Percentiles rank a stretch among this genome's conserved stretches.
These are phyloP conservation scores for Halcyon malimbica DNA, from an alignment of 2,113 vertebrate genomes.

Conservation along the genomic window DNA sequence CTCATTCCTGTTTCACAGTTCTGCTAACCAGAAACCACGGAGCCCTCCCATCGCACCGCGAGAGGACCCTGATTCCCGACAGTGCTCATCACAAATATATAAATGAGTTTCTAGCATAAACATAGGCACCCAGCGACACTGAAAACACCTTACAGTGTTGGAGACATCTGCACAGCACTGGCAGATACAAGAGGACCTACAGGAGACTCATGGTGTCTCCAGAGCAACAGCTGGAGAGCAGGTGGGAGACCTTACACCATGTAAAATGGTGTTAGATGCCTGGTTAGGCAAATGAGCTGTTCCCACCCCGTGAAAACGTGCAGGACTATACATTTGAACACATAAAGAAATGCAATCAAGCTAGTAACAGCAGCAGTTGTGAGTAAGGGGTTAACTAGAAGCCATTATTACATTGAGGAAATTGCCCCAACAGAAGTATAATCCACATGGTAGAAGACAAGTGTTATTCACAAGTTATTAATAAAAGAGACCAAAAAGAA, in stretches of 20 bases:
- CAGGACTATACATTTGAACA: neutral
- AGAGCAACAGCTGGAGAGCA: neutral
- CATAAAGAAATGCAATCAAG: neutral
- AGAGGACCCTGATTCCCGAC: neutral
- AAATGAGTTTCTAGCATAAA: neutral
- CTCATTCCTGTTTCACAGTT: neutral
- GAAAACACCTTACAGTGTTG: neutral
- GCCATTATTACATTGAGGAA: conserved; percentile 55
- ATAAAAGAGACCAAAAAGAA: conserved; percentile 74
- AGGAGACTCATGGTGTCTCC: neutral
- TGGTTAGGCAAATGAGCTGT: neutral
- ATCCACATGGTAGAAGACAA: conserved; percentile 73
- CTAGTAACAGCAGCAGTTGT: neutral
- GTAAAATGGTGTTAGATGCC: neutral
- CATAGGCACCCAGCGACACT: neutral
- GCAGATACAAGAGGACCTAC: neutral
- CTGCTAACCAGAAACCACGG: neutral
- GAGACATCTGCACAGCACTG: neutral
- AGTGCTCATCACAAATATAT: neutral
- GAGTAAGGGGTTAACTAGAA: conserved; percentile 63
- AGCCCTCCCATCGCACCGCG: neutral
- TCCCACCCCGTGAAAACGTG: neutral
- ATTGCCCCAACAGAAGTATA: conserved; percentile 69
- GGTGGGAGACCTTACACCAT: neutral
- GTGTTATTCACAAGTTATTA: conserved; percentile 80